Evolutionary conservation across 1,140 invertebrate species (phyloP).

Genomic region (Drosophila baimaii): DNA sequence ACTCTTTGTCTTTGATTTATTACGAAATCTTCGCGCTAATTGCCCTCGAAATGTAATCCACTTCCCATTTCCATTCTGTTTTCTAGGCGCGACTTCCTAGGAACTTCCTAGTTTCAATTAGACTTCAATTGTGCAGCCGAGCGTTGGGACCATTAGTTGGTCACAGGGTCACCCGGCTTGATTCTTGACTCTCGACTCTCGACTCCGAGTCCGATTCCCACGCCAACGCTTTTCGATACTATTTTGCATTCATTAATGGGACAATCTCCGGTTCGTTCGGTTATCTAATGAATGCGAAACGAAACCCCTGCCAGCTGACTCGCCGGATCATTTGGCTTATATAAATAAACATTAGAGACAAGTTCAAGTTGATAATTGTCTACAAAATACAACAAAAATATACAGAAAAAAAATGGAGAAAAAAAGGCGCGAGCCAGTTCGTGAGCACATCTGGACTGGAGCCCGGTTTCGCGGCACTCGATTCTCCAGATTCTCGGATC

Average conservation of each 20-base stretch:
- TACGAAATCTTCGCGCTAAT: conserved; percentile 61
- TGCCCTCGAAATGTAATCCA: conserved; percentile 69
- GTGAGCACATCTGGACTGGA: conserved; percentile 48
- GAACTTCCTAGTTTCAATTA: conserved; percentile 68
- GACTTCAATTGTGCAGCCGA: conserved; percentile 73
- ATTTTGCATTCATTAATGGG: conserved; percentile 54
- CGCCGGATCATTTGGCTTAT: conserved; percentile 58
- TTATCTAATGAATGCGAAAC: conserved; percentile 48
- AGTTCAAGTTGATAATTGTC: conserved; percentile 62
- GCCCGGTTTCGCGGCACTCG: conserved; percentile 11
- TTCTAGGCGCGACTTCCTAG: conserved; percentile 26
- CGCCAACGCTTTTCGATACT: conserved; percentile 45
- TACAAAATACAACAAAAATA: conserved; percentile 9
- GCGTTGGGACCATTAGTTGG: conserved; percentile 50
- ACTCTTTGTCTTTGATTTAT: conserved; percentile 71
- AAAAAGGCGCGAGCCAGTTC: conserved; percentile 52
- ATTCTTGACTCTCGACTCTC: conserved; percentile 15
- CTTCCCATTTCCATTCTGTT: conserved; percentile 46
- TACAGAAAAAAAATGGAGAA: neutral
- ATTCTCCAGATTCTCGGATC: conserved; percentile 27
- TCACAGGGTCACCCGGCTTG: conserved; percentile 46
- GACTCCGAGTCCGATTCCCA: conserved; percentile 46
- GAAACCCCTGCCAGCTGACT: conserved; percentile 30
- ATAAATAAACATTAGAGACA: conserved; percentile 66
- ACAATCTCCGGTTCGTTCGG: conserved; percentile 48